These are phyloP conservation scores for Metridium senile DNA, from an alignment of 92 coral and sea anemone species.

Conservation along the genomic window DNA sequence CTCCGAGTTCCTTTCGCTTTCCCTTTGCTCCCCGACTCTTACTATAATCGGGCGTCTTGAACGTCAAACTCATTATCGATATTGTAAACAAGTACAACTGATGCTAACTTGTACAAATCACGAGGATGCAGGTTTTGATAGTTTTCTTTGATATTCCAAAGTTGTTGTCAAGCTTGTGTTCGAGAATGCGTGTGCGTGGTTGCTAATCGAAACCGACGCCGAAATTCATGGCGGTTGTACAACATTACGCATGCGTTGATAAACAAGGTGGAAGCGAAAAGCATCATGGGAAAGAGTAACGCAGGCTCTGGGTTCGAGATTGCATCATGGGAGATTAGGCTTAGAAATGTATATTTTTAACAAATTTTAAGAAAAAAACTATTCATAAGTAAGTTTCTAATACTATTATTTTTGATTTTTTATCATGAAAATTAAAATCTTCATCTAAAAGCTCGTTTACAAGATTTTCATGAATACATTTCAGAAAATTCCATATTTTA, in stretches of 20 bases:
- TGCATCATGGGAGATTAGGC: too few species aligned
- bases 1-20: constrained; percentile 94
- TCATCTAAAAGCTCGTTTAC: too few species aligned
- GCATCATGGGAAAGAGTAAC: constrained; percentile 1
- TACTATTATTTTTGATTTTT: too few species aligned
- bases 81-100: neutral
- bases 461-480: too few species aligned
- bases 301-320: neutral
- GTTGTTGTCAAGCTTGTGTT: neutral
- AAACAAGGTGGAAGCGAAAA: constrained; percentile 18
- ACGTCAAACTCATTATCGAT: constrained; percentile 78
- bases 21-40: constrained; percentile 84
- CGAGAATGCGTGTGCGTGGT: neutral
- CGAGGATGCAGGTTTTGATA: neutral
- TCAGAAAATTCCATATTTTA: too few species aligned
- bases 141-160: neutral
- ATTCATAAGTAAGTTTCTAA: too few species aligned
- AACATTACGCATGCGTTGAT: constrained; percentile 42
- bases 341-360: too few species aligned
- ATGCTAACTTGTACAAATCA: constrained; percentile 3
- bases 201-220: constrained; percentile 42
- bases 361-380: too few species aligned
- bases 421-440: too few species aligned
- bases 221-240: constrained; percentile 37
- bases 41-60: constrained; percentile 95